Evolutionary conservation across 1,140 invertebrate genomes (phyloP).

Genomic region (Diploscapter pachys): DNA sequence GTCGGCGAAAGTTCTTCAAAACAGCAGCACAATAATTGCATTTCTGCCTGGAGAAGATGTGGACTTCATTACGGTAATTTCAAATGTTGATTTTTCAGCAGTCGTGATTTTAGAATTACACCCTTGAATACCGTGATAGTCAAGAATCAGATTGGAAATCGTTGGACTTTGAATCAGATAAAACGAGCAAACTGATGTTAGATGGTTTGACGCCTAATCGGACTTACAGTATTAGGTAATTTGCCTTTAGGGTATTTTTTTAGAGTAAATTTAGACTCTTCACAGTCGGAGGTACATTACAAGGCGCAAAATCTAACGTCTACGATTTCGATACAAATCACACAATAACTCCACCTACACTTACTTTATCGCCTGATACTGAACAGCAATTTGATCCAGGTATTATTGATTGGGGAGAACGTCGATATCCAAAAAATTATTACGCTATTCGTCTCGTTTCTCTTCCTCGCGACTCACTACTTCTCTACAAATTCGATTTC

Average conservation of each 20-base stretch:
- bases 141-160: conserved; percentile 14
- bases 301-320: conserved; percentile 5
- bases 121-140: conserved; percentile 9
- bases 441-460: no score
- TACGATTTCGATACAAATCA: conserved; percentile 10
- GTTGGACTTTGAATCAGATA: conserved; percentile 4
- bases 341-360: neutral
- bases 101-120: conserved; percentile 11
- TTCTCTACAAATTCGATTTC: no score
- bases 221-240: conserved; percentile 1
- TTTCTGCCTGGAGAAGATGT: conserved; percentile 18
- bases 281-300: conserved; percentile 11
- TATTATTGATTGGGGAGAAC: no score
- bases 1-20: conserved; percentile 4
- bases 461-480: no score
- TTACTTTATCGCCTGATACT: no score
- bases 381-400: no score
- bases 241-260: neutral
- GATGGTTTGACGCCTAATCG: neutral
- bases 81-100: neutral
- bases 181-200: conserved; percentile 10
- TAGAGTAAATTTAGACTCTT: neutral
- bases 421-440: no score
- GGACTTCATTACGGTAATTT: conserved; percentile 5
- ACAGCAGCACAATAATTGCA: conserved; percentile 5